Conservation (phyloP, 2,113 vertebrate species). For the Crypturellus undulatus region DNA sequence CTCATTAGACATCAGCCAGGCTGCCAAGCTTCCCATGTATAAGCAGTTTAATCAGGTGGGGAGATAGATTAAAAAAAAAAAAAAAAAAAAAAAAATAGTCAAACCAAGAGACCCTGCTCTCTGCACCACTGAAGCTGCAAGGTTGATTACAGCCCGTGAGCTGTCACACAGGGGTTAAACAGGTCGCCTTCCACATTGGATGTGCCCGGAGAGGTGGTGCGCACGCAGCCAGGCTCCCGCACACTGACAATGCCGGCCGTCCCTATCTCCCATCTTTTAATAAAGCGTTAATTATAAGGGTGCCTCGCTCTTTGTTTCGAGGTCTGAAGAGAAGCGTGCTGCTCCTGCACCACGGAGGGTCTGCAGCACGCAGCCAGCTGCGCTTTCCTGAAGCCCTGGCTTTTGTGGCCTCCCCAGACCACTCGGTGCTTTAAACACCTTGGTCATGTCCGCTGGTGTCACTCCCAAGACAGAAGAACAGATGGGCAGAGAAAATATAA, state of each 20-base stretch:
- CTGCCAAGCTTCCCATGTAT: accelerated
- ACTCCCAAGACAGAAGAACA: neutral
- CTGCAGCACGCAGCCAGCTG: neutral
- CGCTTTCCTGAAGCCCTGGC: constrained; percentile 19
- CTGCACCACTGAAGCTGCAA: neutral
- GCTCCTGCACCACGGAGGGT: neutral
- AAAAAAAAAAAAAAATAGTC: too few species aligned
- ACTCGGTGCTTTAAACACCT: neutral
- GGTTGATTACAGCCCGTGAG: neutral
- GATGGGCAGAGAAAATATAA: neutral
- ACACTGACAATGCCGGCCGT: constrained; percentile 27
- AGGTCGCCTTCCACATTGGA: neutral
- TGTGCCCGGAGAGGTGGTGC: constrained; percentile 45
- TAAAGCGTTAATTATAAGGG: constrained; percentile 66
- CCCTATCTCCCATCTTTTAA: constrained; percentile 46
- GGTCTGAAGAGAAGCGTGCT: constrained; percentile 10
- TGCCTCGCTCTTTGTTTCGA: constrained; percentile 64
- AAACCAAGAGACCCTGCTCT: neutral
- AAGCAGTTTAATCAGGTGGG: neutral
- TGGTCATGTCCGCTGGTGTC: neutral
- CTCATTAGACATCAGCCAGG: neutral
- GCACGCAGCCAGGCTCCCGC: neutral
- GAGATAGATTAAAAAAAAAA: too few species aligned
- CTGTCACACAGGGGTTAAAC: constrained; percentile 14
- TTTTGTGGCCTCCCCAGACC: neutral